Conservation (phyloP, 2,113 vertebrate genomes). For the Myotis lucifugus region DNA sequence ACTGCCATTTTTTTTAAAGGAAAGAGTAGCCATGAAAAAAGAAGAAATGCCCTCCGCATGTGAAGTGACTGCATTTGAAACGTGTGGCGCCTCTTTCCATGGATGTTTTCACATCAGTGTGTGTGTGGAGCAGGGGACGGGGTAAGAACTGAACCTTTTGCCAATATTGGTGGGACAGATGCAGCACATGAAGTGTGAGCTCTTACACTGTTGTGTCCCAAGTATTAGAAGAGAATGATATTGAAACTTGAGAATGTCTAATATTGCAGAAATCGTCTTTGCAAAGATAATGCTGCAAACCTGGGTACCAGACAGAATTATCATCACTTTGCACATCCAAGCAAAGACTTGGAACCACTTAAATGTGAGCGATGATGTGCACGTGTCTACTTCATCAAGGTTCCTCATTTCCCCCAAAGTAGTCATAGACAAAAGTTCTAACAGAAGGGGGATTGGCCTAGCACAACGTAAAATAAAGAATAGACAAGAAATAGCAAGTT, state of each 20-base stretch:
- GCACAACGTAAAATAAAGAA: neutral
- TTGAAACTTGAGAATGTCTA: neutral
- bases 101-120: neutral
- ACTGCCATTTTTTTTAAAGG: neutral
- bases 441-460: neutral
- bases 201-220: neutral
- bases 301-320: slow-evolving; percentile 31
- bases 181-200: neutral
- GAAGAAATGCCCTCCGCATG: neutral
- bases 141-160: neutral
- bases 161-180: neutral
- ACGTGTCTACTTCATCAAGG: neutral
- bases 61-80: neutral
- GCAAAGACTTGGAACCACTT: slow-evolving; percentile 18
- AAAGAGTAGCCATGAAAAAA: neutral
- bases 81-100: neutral
- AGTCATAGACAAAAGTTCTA: neutral
- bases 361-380: slow-evolving; percentile 9
- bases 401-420: neutral
- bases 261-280: neutral
- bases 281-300: neutral
- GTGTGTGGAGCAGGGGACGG: no score
- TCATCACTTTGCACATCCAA: slow-evolving; percentile 10
- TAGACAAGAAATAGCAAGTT: neutral
- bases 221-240: neutral